Evolutionary conservation across 2,113 vertebrate species (phyloP).

Genomic region (Promerops cafer): DNA sequence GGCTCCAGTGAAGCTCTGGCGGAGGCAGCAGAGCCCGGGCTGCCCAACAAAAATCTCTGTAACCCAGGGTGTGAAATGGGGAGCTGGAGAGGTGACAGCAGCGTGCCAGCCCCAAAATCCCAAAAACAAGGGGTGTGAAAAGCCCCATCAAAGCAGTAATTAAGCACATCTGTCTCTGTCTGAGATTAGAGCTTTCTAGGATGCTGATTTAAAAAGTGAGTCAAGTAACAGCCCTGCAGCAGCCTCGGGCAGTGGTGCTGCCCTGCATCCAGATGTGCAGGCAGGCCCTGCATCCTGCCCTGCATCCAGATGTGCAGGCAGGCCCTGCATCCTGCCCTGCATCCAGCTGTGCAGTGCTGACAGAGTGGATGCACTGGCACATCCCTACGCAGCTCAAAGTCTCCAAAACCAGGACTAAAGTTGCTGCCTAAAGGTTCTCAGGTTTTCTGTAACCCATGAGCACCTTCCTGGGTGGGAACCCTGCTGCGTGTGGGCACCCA

Average conservation of each 20-base stretch:
- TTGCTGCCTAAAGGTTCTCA: fast-evolving
- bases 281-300: background rate
- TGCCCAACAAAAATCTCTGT: background rate
- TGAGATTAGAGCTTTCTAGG: background rate
- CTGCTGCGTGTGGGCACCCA: fast-evolving
- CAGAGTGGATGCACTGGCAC: background rate
- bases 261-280: background rate
- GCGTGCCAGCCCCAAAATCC: background rate
- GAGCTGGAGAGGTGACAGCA: background rate
- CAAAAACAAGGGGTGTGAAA: background rate
- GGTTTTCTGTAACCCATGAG: fast-evolving
- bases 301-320: background rate
- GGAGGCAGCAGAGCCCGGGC: background rate
- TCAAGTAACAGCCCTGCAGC: background rate
- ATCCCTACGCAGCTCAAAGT: background rate
- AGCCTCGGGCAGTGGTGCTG: background rate
- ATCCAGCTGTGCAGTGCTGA: background rate
- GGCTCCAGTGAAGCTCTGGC: background rate
- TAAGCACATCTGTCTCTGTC: background rate
- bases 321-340: background rate
- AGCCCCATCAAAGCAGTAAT: background rate
- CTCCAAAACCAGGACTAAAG: background rate
- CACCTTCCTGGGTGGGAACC: fast-evolving
- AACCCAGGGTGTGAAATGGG: background rate
- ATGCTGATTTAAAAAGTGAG: background rate